Percentiles rank a stretch among this genome's conserved stretches.
Evolutionary conservation across 2,113 vertebrate species (phyloP).

Genomic region (Hippocampus comes): DNA sequence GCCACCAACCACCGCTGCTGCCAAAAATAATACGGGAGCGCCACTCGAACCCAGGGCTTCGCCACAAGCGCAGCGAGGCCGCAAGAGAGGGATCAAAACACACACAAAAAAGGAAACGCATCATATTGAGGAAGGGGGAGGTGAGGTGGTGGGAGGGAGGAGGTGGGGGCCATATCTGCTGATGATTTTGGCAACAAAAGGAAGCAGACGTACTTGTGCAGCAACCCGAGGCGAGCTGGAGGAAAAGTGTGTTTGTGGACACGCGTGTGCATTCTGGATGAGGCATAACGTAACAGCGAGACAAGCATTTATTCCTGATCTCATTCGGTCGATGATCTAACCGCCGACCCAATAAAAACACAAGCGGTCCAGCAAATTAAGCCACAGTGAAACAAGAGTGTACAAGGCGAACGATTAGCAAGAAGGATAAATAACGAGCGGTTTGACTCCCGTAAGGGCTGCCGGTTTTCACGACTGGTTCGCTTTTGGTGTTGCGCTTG

Average conservation of each 20-base stretch:
- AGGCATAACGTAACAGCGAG: conserved; percentile 40
- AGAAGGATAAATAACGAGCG: conserved; percentile 44
- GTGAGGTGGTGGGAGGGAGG: background rate
- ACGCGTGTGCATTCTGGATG: conserved; percentile 49
- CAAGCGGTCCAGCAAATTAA: conserved; percentile 29
- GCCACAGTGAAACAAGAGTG: background rate
- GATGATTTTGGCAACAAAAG: conserved; percentile 72
- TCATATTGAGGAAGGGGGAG: conserved; percentile 68
- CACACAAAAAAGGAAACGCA: conserved; percentile 83
- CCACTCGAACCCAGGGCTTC: conserved; percentile 75
- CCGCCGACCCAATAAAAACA: conserved; percentile 49
- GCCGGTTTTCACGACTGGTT: conserved; percentile 50
- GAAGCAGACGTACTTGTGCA: conserved; percentile 66
- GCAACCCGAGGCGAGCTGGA: conserved; percentile 55
- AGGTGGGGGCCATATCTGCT: conserved; percentile 65
- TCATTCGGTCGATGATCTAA: conserved; percentile 52
- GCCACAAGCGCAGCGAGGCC: conserved; percentile 68
- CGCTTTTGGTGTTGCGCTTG: conserved; percentile 54
- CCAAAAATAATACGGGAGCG: conserved; percentile 83
- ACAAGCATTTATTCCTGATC: conserved; percentile 45
- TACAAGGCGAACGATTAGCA: conserved; percentile 42
- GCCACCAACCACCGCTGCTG: conserved; percentile 78
- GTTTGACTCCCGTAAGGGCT: conserved; percentile 5
- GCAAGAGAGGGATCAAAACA: conserved; percentile 80
- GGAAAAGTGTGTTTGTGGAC: conserved; percentile 52